These are phyloP conservation scores for Thaumetopoea pityocampa DNA, from an alignment of 1,140 invertebrate genomes.

Conservation along the genomic window DNA sequence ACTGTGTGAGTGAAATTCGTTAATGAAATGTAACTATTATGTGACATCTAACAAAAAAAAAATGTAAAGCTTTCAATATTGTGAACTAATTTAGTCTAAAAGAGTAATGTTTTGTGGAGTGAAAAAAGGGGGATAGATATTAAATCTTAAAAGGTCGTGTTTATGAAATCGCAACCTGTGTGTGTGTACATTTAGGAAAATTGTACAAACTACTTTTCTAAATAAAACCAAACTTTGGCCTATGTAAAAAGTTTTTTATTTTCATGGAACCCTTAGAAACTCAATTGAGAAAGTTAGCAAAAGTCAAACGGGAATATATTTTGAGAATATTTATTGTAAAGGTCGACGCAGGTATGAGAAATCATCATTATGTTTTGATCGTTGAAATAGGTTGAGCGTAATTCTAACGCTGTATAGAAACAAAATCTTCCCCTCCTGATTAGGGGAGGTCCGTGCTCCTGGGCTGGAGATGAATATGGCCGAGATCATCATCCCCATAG, in stretches of 20 bases:
- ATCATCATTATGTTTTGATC: no score
- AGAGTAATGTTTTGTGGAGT: constrained; percentile 42
- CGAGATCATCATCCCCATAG: no score
- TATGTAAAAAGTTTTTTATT: constrained; percentile 45
- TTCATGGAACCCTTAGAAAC: no score
- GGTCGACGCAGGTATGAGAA: no score
- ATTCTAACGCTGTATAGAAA: no score
- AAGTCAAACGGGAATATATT: no score
- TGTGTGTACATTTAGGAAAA: constrained; percentile 65
- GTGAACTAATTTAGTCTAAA: constrained; percentile 42
- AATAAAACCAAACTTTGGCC: constrained; percentile 72
- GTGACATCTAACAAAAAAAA: constrained; percentile 8
- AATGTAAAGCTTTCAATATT: constrained; percentile 56
- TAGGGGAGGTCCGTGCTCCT: no score
- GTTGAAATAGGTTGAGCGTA: no score
- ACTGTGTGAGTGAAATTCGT: constrained; percentile 37
- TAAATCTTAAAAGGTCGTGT: constrained; percentile 24
- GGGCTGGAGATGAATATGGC: no score
- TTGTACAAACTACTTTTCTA: constrained; percentile 72
- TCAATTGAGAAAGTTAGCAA: no score
- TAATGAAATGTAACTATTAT: constrained; percentile 31
- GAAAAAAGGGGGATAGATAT: constrained; percentile 37
- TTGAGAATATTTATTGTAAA: no score
- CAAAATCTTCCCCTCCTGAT: no score
- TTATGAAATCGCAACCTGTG: constrained; percentile 40